These are phyloP conservation scores for Spinibarbus caldwelli DNA, from an alignment of 2,797 vertebrate genomes.

Conservation along the genomic window DNA sequence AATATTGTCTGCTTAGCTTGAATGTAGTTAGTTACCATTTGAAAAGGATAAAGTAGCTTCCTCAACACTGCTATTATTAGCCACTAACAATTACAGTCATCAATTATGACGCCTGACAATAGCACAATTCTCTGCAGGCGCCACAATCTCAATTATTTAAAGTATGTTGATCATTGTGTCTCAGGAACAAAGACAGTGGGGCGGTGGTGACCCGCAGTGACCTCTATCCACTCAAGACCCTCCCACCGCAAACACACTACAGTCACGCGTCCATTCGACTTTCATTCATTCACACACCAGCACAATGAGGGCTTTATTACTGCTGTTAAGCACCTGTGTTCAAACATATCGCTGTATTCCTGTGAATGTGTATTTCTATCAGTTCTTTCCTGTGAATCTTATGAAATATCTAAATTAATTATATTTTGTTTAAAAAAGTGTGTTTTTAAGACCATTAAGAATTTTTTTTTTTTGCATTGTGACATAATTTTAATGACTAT, in stretches of 20 bases:
- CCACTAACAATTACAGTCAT: background rate
- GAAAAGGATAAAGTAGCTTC: background rate
- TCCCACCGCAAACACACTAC: background rate
- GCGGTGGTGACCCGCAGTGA: constrained; percentile 23
- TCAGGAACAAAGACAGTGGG: constrained; percentile 3
- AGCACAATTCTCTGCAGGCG: constrained; percentile 48
- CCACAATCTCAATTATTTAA: constrained; percentile 65
- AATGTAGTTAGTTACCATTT: background rate
- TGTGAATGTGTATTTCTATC: background rate
- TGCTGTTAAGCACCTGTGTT: background rate
- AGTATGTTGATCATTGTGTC: constrained; percentile 25
- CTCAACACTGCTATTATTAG: background rate
- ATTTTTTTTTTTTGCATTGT: background rate
- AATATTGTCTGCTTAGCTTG: background rate
- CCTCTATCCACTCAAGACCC: constrained; percentile 5
- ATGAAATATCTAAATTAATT: background rate
- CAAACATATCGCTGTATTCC: background rate
- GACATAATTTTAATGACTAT: background rate
- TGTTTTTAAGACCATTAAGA: too few species aligned
- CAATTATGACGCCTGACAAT: too few species aligned
- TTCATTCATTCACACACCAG: constrained; percentile 26
- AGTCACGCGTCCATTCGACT: background rate
- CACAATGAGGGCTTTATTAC: constrained; percentile 21
- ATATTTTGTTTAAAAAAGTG: background rate
- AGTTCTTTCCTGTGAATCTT: background rate